Evolutionary conservation across 2,797 vertebrate genomes (phyloP), one percentile per base, ranked within the genome.

Genomic region (Myiotriccus ornatus): DNA sequence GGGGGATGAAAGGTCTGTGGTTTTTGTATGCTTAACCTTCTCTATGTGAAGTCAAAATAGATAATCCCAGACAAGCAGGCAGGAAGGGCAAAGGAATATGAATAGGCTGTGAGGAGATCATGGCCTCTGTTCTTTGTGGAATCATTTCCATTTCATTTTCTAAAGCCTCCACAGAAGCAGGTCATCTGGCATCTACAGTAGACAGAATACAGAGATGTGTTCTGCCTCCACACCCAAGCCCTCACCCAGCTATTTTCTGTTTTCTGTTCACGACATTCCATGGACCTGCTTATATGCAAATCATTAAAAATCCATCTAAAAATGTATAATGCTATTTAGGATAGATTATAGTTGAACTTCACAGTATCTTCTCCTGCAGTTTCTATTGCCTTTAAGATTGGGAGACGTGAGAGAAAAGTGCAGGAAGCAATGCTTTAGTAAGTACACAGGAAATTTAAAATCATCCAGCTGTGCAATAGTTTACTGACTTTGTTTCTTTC

Each of bases 381-480:
- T 93, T 81, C 57, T 67, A 11, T 71, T 91, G 39, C 55, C n/a
- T 89, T 92, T 91, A 69, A 63, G 47, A 73, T 19, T 39, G 49
- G 17, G 19, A 81, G 15, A 37, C 69, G 57, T 12, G n/a, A 77
- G 32, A 59, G 39, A 18, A 37, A 84, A 93, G 23, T 41, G 30
- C 20, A 43, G 5, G 10, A 84, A 90, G 20, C 19, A 80, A 34
- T 67, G 34, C 35, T 91, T 84, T 77, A 43, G 85, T 89, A 89
- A 94, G 94, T 65, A 75, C 35, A 14, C 70, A 94, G 77, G 56
- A 91, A 94, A 90, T 87, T 55, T 84, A 52, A 90, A 95, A 69
- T 65, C n/a, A 74, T 93, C 70, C 89, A 87, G 65, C 76, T 97
- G 73, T 91, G 73, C 69, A 70, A 41, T 86, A 56, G 62, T 84